Base-by-base conservation (phyloP, 2,888 invertebrate species). In the Homarus gammarus region DNA sequence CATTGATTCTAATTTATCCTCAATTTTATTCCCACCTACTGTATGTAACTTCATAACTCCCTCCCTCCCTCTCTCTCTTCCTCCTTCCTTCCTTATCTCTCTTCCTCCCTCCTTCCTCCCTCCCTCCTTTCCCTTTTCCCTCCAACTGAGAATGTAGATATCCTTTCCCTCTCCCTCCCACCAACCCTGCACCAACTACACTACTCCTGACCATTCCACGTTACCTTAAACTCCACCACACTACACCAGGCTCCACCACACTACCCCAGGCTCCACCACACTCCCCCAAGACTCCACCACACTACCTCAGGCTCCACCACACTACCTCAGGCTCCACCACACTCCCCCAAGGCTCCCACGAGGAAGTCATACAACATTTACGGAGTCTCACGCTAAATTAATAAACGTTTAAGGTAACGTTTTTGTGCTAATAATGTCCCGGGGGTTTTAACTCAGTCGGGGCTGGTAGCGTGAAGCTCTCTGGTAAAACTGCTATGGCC, bases 401-500 rank as follows among this genome's bases (percentile, higher is more conserved):
- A 73, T 73, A 73, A 73, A 27, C 73, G 73, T n/a, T 36, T 36
- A 33, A 36, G 15, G 22, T n/a, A 73, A 22, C n/a, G n/a, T 36
- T 73, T 73, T 73, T 73, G 27, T 15, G 38, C 36, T 73, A 73
- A 73, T 73, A 73, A 73, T n/a, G 36, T 73, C 73, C 73, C n/a
- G 15, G 70, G n/a, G 70, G n/a, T 70, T 70, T 70, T 70, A 70
- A 15, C 70, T 70, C 31, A 44, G 70, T 36, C 31, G 70, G 31
- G 70, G 44, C 44, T 5, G 6, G 44, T 44, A 8, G 44, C 44
- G 6, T 8, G 44, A 44, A 44, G 44, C 44, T 44, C 44, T 44
- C 10, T 8, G 44, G 44, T 8, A 8, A 5, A 44, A 44, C 44
- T 44, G 6, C 6, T 44, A 44, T 10, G 56, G 56, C 18, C 3